Evolutionary conservation across 2,888 invertebrate genomes (phyloP), one percentile per base, ranked within the genome.

Genomic region (Nasonovia ribisnigri): DNA sequence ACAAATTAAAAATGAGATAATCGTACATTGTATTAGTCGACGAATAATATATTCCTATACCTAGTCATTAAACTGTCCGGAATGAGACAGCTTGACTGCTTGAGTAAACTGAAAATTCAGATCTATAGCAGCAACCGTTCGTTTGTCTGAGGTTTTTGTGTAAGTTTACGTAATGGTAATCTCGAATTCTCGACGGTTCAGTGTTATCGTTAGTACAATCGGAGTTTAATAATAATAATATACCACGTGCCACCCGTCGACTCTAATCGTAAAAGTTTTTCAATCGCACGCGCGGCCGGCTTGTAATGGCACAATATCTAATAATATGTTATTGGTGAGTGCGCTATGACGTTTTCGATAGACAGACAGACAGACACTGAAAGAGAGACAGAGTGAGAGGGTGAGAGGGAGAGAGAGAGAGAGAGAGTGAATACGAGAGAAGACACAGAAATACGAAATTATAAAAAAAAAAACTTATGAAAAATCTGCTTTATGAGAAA

Each of bases 261-360:
- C 46, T 87, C 43, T 90, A 77, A 90, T 51, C 77, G 77, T 36
- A 48, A 90, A 77, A 77, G 90, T 90, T 90, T 48, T 90, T 90
- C 90, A 48, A 77, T 90, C 67, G 46, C n/a, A 90, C 54, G 24
- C 60, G 60, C 36, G 51, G 42, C 13, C 36, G 8, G 36, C 20
- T 36, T 48, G n/a, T 87, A 87, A 29, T 46, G 16, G 29, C 29
- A 46, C 86, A 29, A 87, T 43, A 46, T 86, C 43, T 46, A 46
- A 86, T 43, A 84, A 24, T 26, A 26, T 43, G 24, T 88, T 88
- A 57, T 54, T 36, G 54, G 24, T 29, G 46, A 86, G 16, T 29
- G 46, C 46, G 46, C 60, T 10, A 77, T 26, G 60, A 26, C 42
- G 46, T 86, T 86, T 77, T 24, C 77, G 8, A 42, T 36, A 77